Base-by-base conservation (phyloP, 1,140 invertebrate genomes). In the Arctopsyche grandis region DNA sequence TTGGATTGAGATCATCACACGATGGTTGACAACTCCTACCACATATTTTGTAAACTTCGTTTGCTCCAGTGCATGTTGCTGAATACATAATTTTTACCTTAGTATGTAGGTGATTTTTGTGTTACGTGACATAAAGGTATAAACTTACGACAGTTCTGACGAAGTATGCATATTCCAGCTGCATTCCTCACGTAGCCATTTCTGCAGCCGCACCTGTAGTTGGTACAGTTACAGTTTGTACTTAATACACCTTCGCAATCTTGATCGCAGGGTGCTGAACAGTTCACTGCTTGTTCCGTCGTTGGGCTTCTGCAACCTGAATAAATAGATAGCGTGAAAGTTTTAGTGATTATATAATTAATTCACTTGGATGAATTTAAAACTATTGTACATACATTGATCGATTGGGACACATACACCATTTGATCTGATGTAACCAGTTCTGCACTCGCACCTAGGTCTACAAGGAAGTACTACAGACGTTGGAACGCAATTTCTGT, bases 131-230 rank as follows among this genome's bases (percentile, higher is more conserved):
- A n/a, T n/a, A n/a, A n/a, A n/a, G n/a, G n/a, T n/a, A 9, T 56
- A 5, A 75, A 21, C 52, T 60, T 75, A 75, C 73, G 73, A 24
- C 73, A 75, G 12, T 29, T 10, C 9, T 26, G 5, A 1, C 14
- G 21, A 16, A 9, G 43, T 14, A 75, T 60, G 24, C 73, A 75
- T 9, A 38, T 26, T 58, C 73, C 73, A 16, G 77, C 29, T 9
- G 22, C 70, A 38, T 80, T 69, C 9, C 79, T 58, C 29, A 75
- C 63, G 29, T 73, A 77, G 4, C 69, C 79, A 58, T n/a, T 19
- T 52, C 43, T 74, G 43, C 79, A 80, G 14, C 19, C 12, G 29
- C 79, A 80, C 38, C 70, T 58, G 4, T 58, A 22, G 10, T 63
- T 63, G 24, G 24, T 5, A 24, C 58, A 63, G 24, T 22, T 63